Percentiles rank a stretch among this genome's conserved stretches.
phyloP scores from a whole-genome alignment of 2,797 vertebrate species.

The Gobionotothen gibberifrons region DNA sequence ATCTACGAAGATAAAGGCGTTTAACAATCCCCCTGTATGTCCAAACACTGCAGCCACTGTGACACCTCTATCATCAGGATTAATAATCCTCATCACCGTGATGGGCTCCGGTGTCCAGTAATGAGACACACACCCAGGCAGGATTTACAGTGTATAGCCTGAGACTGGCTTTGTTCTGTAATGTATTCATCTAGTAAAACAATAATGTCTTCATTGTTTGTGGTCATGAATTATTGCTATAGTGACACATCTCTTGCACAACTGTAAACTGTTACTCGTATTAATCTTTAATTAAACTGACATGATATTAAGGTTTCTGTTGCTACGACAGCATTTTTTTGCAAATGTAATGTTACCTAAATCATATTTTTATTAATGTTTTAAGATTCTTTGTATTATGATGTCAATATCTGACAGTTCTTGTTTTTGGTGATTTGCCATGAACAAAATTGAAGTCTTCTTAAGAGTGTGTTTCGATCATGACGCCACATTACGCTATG shows the following conservation, averaged over 20 bases:
- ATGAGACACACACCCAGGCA: conserved; percentile 40
- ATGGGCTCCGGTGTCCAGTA: conserved; percentile 69
- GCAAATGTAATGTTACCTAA: no score
- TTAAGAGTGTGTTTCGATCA: no score
- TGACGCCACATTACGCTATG: no score
- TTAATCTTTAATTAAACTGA: no score
- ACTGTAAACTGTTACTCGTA: neutral
- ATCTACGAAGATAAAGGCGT: conserved; percentile 27
- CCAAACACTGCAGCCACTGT: conserved; percentile 24
- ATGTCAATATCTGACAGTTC: no score
- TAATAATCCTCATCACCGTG: conserved; percentile 76
- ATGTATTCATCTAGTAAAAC: neutral
- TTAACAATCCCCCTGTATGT: conserved; percentile 35
- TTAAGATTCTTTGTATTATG: no score
- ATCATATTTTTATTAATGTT: no score
- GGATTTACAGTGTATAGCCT: neutral
- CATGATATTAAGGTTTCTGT: no score
- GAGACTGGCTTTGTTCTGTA: conserved; percentile 4
- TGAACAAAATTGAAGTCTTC: no score
- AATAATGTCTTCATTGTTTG: neutral
- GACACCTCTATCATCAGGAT: conserved; percentile 69
- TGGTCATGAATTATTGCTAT: neutral
- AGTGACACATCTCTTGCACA: neutral
- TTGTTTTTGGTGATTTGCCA: no score
- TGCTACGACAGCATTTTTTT: no score